phyloP scores from a whole-genome alignment of 2,113 vertebrate species.

The Charina bottae region DNA sequence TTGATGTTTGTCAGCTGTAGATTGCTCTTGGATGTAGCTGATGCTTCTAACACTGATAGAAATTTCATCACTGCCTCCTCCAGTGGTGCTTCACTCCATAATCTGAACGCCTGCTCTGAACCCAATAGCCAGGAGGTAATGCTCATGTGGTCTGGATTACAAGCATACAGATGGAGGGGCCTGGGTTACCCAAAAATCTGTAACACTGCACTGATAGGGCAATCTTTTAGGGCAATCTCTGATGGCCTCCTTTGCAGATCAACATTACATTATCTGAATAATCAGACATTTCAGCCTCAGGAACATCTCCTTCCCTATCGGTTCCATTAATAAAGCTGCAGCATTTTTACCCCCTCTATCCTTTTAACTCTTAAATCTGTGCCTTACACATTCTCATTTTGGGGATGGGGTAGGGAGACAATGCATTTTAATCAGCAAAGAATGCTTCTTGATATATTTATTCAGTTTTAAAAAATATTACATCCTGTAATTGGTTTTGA shows the following conservation, averaged over 20 bases:
- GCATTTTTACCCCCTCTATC: background rate
- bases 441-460: background rate
- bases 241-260: too few relatives aligned
- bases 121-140: background rate
- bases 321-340: background rate
- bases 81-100: background rate
- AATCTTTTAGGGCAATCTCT: too few relatives aligned
- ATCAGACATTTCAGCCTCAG: background rate
- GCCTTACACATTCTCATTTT: background rate
- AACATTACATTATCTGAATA: background rate
- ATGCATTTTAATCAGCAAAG: background rate
- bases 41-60: background rate
- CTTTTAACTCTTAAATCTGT: background rate
- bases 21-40: background rate
- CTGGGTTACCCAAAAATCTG: background rate
- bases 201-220: too few relatives aligned
- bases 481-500: background rate
- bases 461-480: background rate
- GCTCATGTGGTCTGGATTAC: background rate
- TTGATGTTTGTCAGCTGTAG: too few relatives aligned
- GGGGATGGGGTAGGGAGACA: background rate
- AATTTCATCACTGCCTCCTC: background rate
- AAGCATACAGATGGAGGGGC: background rate
- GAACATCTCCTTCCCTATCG: background rate
- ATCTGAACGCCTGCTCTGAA: background rate